A percentile compares a stretch with the other conserved stretches of the same genome.
Conservation (phyloP, 2,113 vertebrate species). For the Lonchura striata region DNA sequence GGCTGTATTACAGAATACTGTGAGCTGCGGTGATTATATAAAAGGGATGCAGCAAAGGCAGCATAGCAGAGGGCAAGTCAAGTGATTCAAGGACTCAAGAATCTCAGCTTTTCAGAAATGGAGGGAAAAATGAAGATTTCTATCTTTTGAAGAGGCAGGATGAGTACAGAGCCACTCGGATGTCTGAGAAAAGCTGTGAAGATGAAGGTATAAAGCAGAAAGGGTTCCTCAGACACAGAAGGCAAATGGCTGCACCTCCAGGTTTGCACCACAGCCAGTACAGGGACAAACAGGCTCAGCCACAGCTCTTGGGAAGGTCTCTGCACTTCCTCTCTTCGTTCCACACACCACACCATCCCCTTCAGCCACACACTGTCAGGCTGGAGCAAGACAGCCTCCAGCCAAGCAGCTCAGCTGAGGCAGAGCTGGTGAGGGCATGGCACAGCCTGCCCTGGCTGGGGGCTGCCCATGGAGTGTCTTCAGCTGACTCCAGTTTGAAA, state of each 20-base stretch:
- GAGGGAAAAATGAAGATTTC: conserved; percentile 44
- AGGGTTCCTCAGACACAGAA: not conserved
- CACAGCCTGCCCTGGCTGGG: not conserved
- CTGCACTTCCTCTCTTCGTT: not conserved
- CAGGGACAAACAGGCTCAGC: not conserved
- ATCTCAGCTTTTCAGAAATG: conserved; percentile 36
- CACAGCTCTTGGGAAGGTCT: rapidly evolving
- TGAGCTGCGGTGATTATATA: conserved; percentile 33
- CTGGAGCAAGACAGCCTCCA: not conserved
- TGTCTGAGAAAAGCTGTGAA: not conserved
- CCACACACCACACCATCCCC: not conserved
- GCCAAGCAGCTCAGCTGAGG: not conserved
- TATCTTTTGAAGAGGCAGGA: conserved; percentile 27
- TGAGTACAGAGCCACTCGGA: not conserved
- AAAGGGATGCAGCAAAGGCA: conserved; percentile 50
- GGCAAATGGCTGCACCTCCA: not conserved
- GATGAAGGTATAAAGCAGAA: not conserved
- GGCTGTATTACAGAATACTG: conserved; percentile 47
- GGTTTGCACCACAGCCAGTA: not conserved
- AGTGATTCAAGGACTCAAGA: conserved; percentile 48
- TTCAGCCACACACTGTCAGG: rapidly evolving
- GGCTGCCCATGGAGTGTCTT: not conserved
- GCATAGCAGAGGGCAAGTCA: conserved; percentile 44
- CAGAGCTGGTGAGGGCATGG: not conserved
- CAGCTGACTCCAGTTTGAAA: not conserved